Evolutionary conservation across 2,888 invertebrate genomes (phyloP).

Genomic region (Andricus curvator): DNA sequence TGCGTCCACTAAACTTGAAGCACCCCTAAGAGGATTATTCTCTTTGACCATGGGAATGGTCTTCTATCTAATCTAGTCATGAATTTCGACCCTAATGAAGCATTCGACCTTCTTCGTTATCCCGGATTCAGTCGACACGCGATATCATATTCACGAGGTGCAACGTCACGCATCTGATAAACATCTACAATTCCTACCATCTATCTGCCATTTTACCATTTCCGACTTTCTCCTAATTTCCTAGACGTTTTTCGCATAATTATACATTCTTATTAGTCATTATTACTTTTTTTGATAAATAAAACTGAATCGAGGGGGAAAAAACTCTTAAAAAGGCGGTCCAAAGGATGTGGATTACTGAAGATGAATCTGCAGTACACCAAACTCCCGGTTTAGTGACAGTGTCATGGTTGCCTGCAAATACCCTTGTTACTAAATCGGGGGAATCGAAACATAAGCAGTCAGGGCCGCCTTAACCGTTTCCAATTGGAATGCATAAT

Average conservation of each 20-base stretch:
- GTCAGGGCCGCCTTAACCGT: no score
- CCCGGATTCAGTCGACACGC: conserved; percentile 1
- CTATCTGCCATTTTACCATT: background rate
- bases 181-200: background rate
- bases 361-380: no score
- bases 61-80: conserved; percentile 15
- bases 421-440: no score
- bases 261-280: background rate
- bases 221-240: background rate
- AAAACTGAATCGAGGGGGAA: background rate
- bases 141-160: background rate
- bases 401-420: no score
- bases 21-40: conserved; percentile 7
- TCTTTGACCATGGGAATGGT: background rate
- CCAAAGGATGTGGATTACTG: no score
- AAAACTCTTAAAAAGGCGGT: no score
- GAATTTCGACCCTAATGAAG: conserved; percentile 15
- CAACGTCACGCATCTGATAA: background rate
- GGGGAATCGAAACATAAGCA: no score
- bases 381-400: no score
- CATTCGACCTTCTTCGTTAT: background rate
- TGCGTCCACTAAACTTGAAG: conserved; percentile 13
- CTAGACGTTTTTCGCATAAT: background rate
- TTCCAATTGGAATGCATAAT: no score
- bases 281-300: background rate